phyloP scores from a whole-genome alignment of 1,140 invertebrate species.

The Cherax quadricarinatus region DNA sequence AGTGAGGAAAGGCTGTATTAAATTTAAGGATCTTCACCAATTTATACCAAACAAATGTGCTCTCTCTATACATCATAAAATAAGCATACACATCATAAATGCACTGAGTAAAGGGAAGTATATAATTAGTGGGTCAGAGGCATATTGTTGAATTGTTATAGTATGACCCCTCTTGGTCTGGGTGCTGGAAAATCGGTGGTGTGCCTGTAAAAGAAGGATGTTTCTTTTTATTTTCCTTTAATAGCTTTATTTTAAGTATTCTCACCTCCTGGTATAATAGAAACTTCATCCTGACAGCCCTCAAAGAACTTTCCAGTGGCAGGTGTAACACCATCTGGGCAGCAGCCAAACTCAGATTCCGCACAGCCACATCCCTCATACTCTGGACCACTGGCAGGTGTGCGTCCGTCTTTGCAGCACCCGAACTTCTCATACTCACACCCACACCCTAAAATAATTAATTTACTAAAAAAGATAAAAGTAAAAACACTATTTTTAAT shows the following conservation, averaged over 20 bases:
- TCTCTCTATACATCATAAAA: too few species aligned
- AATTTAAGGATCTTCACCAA: too few species aligned
- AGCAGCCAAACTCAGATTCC: slow-evolving; percentile 94
- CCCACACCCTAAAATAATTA: slow-evolving; percentile 82
- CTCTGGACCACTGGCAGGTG: slow-evolving; percentile 76
- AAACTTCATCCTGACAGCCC: slow-evolving; percentile 36
- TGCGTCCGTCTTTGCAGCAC: slow-evolving; percentile 89
- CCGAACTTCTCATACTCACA: slow-evolving; percentile 88
- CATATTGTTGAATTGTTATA: too few species aligned
- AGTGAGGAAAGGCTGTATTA: too few species aligned
- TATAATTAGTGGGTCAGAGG: too few species aligned
- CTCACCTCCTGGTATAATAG: slow-evolving; percentile 56
- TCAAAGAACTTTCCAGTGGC: slow-evolving; percentile 84
- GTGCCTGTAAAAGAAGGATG: not conserved
- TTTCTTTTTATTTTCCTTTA: not conserved
- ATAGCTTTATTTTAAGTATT: not conserved
- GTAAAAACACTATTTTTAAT: not conserved
- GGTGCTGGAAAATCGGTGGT: too few species aligned
- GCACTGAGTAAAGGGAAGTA: too few species aligned
- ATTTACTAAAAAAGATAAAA: not conserved
- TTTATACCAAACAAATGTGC: too few species aligned
- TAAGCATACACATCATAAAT: too few species aligned
- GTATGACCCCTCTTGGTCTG: too few species aligned
- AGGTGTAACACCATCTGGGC: slow-evolving; percentile 89
- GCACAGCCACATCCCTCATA: slow-evolving; percentile 87